These are phyloP conservation scores for Cephus cinctus DNA, from an alignment of 1,140 invertebrate genomes.

Conservation along the genomic window DNA sequence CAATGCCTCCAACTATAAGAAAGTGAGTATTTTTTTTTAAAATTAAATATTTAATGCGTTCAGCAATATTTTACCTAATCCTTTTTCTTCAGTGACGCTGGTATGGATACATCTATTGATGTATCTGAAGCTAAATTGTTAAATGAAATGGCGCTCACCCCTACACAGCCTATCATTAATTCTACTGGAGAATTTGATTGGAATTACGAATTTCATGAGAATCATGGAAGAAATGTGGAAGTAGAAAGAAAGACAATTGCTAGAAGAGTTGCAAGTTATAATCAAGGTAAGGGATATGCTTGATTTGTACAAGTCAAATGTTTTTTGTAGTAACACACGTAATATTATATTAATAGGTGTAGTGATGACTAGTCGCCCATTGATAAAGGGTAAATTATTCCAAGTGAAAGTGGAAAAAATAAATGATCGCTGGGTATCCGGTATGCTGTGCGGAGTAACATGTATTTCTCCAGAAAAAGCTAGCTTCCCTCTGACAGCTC, in stretches of 20 bases:
- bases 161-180: conserved; percentile 37
- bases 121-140: conserved; percentile 48
- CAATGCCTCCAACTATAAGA: conserved; percentile 51
- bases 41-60: background rate
- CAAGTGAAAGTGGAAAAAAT: conserved; percentile 73
- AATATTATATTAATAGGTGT: conserved; percentile 47
- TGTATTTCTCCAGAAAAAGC: conserved; percentile 68
- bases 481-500: conserved; percentile 68
- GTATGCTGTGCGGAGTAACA: conserved; percentile 73
- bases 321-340: background rate
- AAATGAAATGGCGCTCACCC: conserved; percentile 43
- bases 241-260: conserved; percentile 64
- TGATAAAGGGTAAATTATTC: conserved; percentile 63
- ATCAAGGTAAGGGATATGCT: conserved; percentile 59
- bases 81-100: conserved; percentile 34
- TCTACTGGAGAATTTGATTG: conserved; percentile 38
- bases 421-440: conserved; percentile 77
- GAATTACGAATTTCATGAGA: conserved; percentile 64
- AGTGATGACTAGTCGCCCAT: conserved; percentile 62
- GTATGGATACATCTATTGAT: conserved; percentile 50
- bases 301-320: background rate
- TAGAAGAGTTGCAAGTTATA: conserved; percentile 70
- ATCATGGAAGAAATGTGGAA: conserved; percentile 75
- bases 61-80: conserved; percentile 2
- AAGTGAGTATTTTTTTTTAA: conserved; percentile 30